A percentile compares a stretch with the other conserved stretches of the same genome.
Evolutionary conservation across 2,113 vertebrate genomes (phyloP).

Genomic region (Notothenia coriiceps): DNA sequence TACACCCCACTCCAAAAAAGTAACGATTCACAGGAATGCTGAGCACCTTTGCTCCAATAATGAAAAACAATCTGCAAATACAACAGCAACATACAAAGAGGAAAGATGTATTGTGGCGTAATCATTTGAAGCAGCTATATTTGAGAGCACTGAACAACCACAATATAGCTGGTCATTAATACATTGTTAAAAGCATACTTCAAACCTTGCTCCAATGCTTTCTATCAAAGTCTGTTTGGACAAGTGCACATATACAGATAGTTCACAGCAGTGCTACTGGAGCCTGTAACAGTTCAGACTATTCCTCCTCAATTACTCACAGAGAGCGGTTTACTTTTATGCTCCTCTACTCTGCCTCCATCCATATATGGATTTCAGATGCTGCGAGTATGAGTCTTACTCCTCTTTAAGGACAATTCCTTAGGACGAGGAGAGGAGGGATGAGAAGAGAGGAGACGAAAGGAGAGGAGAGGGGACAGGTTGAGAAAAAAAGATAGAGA

Average conservation of each 20-base stretch:
- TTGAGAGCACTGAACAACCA: slow-evolving; percentile 15
- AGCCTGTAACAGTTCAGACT: slow-evolving; percentile 47
- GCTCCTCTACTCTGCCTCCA: slow-evolving; percentile 54
- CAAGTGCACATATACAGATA: slow-evolving; percentile 68
- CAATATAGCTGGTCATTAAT: slow-evolving; percentile 29
- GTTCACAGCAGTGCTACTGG: slow-evolving; percentile 49
- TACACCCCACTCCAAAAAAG: slow-evolving; percentile 2
- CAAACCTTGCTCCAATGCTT: slow-evolving; percentile 53
- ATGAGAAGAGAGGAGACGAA: slow-evolving; percentile 24
- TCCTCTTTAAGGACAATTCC: slow-evolving; percentile 77
- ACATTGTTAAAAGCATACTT: slow-evolving; percentile 49
- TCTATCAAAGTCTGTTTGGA: slow-evolving; percentile 73
- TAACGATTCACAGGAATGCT: slow-evolving; percentile 14
- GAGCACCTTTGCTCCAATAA: slow-evolving; percentile 9
- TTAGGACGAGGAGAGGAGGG: slow-evolving; percentile 26
- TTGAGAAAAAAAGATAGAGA: slow-evolving; percentile 29
- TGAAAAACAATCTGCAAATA: slow-evolving; percentile 13
- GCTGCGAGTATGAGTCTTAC: slow-evolving; percentile 56
- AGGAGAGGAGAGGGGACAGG: slow-evolving; percentile 29
- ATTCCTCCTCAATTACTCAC: slow-evolving; percentile 55
- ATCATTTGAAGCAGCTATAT: not conserved
- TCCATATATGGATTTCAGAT: slow-evolving; percentile 74
- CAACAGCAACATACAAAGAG: not conserved
- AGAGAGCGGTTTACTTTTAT: slow-evolving; percentile 71
- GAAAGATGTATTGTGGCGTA: not conserved